These are phyloP conservation scores for Perca fluviatilis DNA, from an alignment of 2,113 vertebrate genomes.

Conservation along the genomic window DNA sequence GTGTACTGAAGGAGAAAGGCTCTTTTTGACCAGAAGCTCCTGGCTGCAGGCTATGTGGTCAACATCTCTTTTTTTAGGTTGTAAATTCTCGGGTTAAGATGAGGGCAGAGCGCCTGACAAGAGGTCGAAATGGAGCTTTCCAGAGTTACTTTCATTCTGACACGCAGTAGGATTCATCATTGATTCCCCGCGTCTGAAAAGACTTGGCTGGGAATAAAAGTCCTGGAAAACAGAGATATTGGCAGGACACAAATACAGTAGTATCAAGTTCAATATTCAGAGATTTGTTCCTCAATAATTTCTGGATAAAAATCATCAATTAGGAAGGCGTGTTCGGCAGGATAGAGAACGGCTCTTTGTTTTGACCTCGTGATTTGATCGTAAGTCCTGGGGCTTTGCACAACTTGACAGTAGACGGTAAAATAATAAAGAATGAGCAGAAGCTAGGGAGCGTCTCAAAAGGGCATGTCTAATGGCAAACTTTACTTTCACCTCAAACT, in stretches of 20 bases:
- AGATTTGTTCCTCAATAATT: not conserved
- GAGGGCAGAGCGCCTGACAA: not conserved
- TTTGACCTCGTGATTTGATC: not conserved
- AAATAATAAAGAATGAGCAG: not conserved
- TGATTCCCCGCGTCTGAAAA: conserved; percentile 9
- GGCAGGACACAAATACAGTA: not conserved
- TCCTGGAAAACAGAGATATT: not conserved
- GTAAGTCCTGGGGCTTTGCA: not conserved
- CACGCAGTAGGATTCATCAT: not conserved
- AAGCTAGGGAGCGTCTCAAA: not conserved
- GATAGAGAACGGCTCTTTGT: not conserved
- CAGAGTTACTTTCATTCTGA: not conserved
- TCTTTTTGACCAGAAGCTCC: conserved; percentile 3
- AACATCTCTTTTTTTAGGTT: not conserved
- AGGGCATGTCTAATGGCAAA: not conserved
- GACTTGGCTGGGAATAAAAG: not conserved
- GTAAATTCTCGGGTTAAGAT: conserved; percentile 13
- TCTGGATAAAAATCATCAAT: not conserved
- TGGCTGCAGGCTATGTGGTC: conserved; percentile 7
- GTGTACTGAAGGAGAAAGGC: conserved; percentile 7
- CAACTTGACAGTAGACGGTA: not conserved
- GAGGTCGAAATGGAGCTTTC: not conserved
- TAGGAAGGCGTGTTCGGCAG: not conserved
- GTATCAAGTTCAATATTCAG: not conserved
- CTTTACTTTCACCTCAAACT: not conserved